Evolutionary conservation across 2,113 vertebrate genomes (phyloP), one percentile per base, ranked within the genome.

Genomic region (Gavia stellata): DNA sequence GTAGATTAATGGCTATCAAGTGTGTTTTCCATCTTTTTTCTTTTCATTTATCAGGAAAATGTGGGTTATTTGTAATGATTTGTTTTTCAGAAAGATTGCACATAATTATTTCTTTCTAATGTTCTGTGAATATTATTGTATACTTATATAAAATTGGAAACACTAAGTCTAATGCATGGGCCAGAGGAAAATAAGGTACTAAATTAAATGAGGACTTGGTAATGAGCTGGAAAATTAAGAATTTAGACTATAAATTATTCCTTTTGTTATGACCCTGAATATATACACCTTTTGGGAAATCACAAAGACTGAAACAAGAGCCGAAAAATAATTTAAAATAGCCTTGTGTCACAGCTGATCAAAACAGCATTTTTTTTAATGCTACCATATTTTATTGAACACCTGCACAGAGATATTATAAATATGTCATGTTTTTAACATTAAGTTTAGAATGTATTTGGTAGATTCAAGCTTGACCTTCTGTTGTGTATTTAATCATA

Each of bases 211-310:
- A 56, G 88, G 29, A 75, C 66, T 85, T 71, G 66, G 65, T 96
- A 98, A 97, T 97, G 96, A 96, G 72, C 78, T 97, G 86, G 45
- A 97, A 98, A 98, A 95, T 96, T 96, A 95, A 80, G 86, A 97
- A 88, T 52, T 74, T 93, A 62, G 58, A 31, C 31, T 88, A 89
- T 96, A 96, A 97, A 97, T 97, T 77, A 97, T 92, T 55, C 42
- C 55, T 95, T 97, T 90, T 81, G 36, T 38, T 72, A 24, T 94
- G 71, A 82, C 65, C 59, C 78, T 92, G 29, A 92, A 70, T 72
- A 70, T 70, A 67, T 75, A 38, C 8, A 95, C 52, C n/a, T 96
- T 96, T 89, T 55, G 38, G 19, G 45, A 95, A 96, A 93, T 52
- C 44, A 92, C 17, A 73, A 71, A 67, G 33, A 42, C 47, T 31